These are phyloP conservation scores for Mactra quadrangularis DNA, from an alignment of 1,140 invertebrate genomes.

Conservation along the genomic window DNA sequence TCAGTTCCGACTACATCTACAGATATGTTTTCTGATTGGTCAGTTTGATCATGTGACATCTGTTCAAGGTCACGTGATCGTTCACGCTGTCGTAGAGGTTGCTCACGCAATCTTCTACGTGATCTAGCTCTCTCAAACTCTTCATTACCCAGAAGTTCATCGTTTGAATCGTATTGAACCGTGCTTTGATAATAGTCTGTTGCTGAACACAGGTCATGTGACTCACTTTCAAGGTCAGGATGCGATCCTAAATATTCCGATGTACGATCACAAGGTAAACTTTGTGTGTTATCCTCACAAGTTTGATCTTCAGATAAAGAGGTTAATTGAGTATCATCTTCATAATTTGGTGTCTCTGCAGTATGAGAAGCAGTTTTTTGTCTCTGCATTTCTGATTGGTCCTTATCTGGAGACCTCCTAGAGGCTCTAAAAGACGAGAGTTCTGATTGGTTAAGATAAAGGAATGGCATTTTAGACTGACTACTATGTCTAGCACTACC, in stretches of 20 bases:
- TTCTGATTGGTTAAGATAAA: constrained; percentile 48
- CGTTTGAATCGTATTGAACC: constrained; percentile 49
- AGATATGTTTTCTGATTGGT: constrained; percentile 58
- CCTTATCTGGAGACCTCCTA: neutral
- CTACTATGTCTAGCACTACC: constrained; percentile 20
- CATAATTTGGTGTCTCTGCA: constrained; percentile 27
- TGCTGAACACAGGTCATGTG: constrained; percentile 6
- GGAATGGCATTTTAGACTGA: constrained; percentile 48
- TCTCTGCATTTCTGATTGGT: constrained; percentile 53
- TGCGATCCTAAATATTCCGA: constrained; percentile 40
- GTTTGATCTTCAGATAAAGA: constrained; percentile 58
- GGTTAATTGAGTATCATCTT: constrained; percentile 54
- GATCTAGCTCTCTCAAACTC: neutral
- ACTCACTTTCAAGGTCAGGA: constrained; percentile 19
- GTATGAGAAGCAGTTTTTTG: constrained; percentile 22
- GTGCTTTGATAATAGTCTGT: constrained; percentile 9
- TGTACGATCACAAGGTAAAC: constrained; percentile 48
- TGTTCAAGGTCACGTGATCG: constrained; percentile 9
- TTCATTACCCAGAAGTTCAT: constrained; percentile 50
- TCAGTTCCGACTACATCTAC: constrained; percentile 14
- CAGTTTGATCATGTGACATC: constrained; percentile 21
- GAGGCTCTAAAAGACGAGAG: constrained; percentile 14
- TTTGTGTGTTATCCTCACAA: constrained; percentile 37
- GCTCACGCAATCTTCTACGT: constrained; percentile 11
- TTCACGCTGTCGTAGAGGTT: constrained; percentile 11